Conservation (phyloP, 2,888 invertebrate genomes). For the Conops quadrifasciatus region DNA sequence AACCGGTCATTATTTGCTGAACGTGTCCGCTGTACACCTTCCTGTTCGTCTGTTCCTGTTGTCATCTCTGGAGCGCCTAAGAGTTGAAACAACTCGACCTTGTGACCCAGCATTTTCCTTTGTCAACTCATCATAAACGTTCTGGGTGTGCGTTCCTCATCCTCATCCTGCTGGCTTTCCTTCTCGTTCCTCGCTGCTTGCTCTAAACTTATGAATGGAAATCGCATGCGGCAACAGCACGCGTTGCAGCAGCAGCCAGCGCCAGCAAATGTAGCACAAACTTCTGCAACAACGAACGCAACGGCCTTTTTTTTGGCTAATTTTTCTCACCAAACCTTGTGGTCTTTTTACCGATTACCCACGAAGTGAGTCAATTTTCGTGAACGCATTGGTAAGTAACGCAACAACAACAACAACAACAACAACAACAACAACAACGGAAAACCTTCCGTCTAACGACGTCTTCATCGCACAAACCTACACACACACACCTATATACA, state of each 20-base stretch:
- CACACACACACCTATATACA: neutral
- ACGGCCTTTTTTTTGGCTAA: neutral
- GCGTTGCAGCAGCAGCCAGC: no score
- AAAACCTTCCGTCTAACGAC: constrained; percentile 13
- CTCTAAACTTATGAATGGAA: constrained; percentile 28
- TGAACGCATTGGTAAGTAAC: neutral
- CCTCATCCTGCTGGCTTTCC: no score
- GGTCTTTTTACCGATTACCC: neutral
- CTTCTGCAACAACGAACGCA: neutral
- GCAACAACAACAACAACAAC: neutral
- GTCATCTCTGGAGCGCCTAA: no score
- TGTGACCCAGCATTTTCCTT: no score
- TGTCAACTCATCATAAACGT: neutral
- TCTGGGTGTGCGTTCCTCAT: neutral
- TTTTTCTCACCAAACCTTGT: constrained; percentile 5
- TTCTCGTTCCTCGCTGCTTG: no score
- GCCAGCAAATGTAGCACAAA: constrained; percentile 7
- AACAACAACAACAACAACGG: constrained; percentile 9
- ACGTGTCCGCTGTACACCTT: no score
- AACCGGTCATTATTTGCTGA: no score
- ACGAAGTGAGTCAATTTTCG: constrained; percentile 27
- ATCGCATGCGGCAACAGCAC: constrained; percentile 15
- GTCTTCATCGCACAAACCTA: neutral
- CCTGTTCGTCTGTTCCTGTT: no score
- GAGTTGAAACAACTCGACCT: no score